Evolutionary conservation across 2,888 invertebrate species (phyloP), one percentile per base, ranked within the genome.

Genomic region (Nemotelus nigrinus): DNA sequence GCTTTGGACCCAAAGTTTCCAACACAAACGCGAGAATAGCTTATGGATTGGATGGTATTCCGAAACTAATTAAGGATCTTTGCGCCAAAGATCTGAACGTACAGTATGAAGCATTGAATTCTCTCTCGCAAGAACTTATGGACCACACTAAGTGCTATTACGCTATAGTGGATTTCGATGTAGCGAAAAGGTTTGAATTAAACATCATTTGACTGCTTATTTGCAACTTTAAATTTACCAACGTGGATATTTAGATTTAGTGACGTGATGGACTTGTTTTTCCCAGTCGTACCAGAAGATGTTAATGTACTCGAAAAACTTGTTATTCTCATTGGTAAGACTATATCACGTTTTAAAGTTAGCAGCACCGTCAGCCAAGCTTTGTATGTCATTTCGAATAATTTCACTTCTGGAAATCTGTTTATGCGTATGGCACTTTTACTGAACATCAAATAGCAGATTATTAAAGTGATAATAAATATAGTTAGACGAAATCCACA

Each of bases 51-150:
- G 81, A 79, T 70, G 83, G 84, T 0, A 58, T 86, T 53, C 84
- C 84, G 6, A 84, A 85, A 44, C 68, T 86, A 2, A 78, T 85
- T 74, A 79, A 81, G 8, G 84, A 87, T 80, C 79, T 86, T 55
- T 81, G 82, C 43, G 83, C 83, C 77, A 82, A 83, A 57, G 78
- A 81, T 5, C 45, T 50, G 2, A n/a, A 82, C 5, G 81, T 81
- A 2, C 84, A 84, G 55, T 83, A 83, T 81, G 81, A 80, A 39
- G 84, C 84, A 0, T 81, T 86, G 3, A 84, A 83, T 10, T 83
- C 83, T 0, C 75, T 86, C 0, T 78, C 83, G 0, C 85, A 87
- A 44, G 81, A 84, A 41, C 75, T 86, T 3, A 75, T 82, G 3
- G 85, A 86, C 80, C 84, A 84, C 0, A 57, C 83, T 2, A 81